phyloP scores from a whole-genome alignment of 2,888 invertebrate genomes.

The Cheilosia urbana region DNA sequence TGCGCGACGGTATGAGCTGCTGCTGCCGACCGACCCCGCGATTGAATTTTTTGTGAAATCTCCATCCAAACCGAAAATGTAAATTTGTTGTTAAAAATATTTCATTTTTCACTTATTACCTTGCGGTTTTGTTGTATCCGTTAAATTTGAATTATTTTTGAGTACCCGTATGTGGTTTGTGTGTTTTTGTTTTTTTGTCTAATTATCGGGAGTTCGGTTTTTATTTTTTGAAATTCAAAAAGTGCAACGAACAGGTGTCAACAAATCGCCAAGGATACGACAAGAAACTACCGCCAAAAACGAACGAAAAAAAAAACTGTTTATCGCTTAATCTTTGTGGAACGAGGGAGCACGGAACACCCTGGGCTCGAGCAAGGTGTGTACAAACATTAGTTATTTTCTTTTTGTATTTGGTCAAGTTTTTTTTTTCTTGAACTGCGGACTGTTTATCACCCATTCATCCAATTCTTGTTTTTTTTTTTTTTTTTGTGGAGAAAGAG shows the following conservation, averaged over 20 bases:
- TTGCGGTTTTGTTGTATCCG: slow-evolving; percentile 57
- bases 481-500: not conserved
- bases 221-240: not conserved
- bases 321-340: slow-evolving; percentile 62
- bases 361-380: slow-evolving; percentile 55
- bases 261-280: slow-evolving; percentile 55
- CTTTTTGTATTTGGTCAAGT: slow-evolving; percentile 17
- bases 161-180: slow-evolving; percentile 9
- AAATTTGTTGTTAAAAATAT: slow-evolving; percentile 34
- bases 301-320: slow-evolving; percentile 44
- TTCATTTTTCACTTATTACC: slow-evolving; percentile 23
- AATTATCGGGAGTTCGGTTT: slow-evolving; percentile 14
- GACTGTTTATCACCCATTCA: slow-evolving; percentile 51
- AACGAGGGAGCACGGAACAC: slow-evolving; percentile 43
- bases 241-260: slow-evolving; percentile 73
- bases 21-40: slow-evolving; percentile 8
- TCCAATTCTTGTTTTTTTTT: not conserved
- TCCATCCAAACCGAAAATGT: slow-evolving; percentile 46
- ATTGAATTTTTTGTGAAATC: slow-evolving; percentile 54
- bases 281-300: slow-evolving; percentile 48
- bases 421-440: slow-evolving; percentile 3
- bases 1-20: slow-evolving; percentile 55
- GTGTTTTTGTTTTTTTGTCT: slow-evolving; percentile 22
- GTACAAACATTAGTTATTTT: slow-evolving; percentile 35
- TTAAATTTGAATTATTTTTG: slow-evolving; percentile 58